Base-by-base conservation (phyloP, 1,140 invertebrate genomes). In the Rhagoletis zephyria region DNA sequence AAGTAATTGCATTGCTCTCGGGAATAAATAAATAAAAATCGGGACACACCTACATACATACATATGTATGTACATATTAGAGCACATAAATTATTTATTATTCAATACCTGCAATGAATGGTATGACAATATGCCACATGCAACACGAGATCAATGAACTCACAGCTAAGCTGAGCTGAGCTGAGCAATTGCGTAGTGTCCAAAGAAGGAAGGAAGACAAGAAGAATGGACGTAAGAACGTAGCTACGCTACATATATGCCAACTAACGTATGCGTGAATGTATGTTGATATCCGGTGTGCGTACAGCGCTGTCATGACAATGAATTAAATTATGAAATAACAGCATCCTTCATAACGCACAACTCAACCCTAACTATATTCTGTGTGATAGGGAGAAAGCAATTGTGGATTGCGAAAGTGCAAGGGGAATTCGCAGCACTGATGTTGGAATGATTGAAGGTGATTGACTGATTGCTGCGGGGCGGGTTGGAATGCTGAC, bases 301-400 rank as follows among this genome's bases (percentile, higher is more conserved):
- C 74, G n/a, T 16, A 12, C 10, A 6, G 48, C 5, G n/a, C 19
- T 81, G 74, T n/a, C 42, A 81, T 81, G 74, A 81, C 74, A 81
- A 56, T 81, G 48, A 59, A 81, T 81, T 81, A 48, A 56, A 81
- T 81, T 81, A 81, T 81, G 74, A 81, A 81, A 81, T 81, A 81
- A 1, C 74, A 81, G 74, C 74, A 81, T 81, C 74, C 48, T 81
- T 56, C n/a, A 81, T 14, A 63, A 63, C n/a, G 61, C 61, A 63
- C 7, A 63, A 63, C 61, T n/a, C 61, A 63, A 63, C 61, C 61
- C 61, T 63, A 30, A 30, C 30, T 30, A 30, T 30, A 30, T 30
- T 16, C 4, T 14, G 9, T n/a, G 12, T 4, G n/a, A 14, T 63
- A 63, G 61, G 61, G 61, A 63, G 74, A 19, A 81, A 81, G 48